These are phyloP conservation scores for Latrodectus geometricus DNA, from an alignment of 1,140 invertebrate genomes.

Conservation along the genomic window DNA sequence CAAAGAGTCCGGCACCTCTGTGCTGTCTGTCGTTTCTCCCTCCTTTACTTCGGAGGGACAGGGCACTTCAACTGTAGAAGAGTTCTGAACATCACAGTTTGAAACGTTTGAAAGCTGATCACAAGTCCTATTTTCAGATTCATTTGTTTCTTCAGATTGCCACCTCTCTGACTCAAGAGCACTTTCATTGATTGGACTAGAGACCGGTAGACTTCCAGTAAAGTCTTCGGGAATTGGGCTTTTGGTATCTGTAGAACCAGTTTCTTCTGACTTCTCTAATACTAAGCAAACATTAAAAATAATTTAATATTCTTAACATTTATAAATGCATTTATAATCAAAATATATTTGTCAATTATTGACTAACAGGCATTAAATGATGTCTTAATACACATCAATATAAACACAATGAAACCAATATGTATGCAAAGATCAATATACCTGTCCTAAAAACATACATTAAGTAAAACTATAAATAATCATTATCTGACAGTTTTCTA, in stretches of 20 bases:
- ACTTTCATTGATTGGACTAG: slow-evolving; percentile 42
- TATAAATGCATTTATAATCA: too few species aligned
- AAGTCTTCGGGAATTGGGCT: slow-evolving; percentile 27
- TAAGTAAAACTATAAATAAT: too few species aligned
- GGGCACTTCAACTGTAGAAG: background rate
- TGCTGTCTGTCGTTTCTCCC: background rate
- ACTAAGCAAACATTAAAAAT: background rate
- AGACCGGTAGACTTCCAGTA: slow-evolving; percentile 1
- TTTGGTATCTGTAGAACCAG: background rate
- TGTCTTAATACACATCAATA: too few species aligned
- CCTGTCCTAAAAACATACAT: too few species aligned
- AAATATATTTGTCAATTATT: too few species aligned
- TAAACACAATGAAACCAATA: too few species aligned
- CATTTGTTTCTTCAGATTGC: slow-evolving; percentile 7
- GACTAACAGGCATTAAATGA: too few species aligned
- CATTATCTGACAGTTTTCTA: too few species aligned
- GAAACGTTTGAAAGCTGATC: slow-evolving; percentile 16
- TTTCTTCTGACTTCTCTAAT: slow-evolving; percentile 57
- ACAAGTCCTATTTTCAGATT: slow-evolving; percentile 39
- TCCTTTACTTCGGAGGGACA: background rate
- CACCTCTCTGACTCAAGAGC: background rate
- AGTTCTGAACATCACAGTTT: slow-evolving; percentile 53
- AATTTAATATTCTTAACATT: too few species aligned
- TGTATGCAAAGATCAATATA: too few species aligned
- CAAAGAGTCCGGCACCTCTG: slow-evolving; percentile 3